These are phyloP conservation scores for Chroicocephalus ridibundus DNA, from an alignment of 2,113 vertebrate genomes.

Conservation along the genomic window DNA sequence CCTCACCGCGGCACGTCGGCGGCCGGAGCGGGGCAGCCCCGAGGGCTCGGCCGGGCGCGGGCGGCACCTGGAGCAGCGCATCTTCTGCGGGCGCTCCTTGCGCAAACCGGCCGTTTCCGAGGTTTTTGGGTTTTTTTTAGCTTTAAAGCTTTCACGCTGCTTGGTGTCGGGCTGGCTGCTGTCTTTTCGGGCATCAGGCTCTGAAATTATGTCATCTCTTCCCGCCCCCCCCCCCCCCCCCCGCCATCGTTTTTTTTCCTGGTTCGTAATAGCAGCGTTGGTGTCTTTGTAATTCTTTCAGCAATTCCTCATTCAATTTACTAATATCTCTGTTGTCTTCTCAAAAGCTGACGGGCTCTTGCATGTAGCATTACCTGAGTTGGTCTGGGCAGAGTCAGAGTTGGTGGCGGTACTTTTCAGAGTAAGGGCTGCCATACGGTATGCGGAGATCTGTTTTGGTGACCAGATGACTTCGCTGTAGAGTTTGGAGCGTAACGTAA, in stretches of 20 bases:
- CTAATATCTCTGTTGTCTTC: not conserved
- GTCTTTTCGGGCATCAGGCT: not conserved
- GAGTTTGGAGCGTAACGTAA: not conserved
- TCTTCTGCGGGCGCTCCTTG: not conserved
- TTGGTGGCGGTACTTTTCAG: not conserved
- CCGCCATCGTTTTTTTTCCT: not conserved
- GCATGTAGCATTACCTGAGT: not conserved
- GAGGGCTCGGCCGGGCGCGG: not conserved
- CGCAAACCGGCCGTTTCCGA: not conserved
- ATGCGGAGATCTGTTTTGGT: not conserved
- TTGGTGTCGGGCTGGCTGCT: not conserved
- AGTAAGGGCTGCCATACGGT: not conserved
- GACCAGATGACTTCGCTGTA: conserved; percentile 27
- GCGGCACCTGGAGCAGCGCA: not conserved
- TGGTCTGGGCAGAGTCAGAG: not conserved
- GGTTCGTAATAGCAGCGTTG: not conserved
- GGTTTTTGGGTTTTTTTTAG: not conserved
- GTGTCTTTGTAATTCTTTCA: not conserved
- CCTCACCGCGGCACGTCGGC: not conserved
- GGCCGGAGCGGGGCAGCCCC: not conserved
- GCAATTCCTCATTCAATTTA: not conserved
- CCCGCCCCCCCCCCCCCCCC: not conserved
- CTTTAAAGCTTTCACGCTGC: not conserved
- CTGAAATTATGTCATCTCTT: not conserved
- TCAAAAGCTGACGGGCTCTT: not conserved